A percentile compares a stretch with the other conserved stretches of the same genome.
phyloP scores from a whole-genome alignment of 1,140 invertebrate genomes.

The Tetranychus cinnabarinus region DNA sequence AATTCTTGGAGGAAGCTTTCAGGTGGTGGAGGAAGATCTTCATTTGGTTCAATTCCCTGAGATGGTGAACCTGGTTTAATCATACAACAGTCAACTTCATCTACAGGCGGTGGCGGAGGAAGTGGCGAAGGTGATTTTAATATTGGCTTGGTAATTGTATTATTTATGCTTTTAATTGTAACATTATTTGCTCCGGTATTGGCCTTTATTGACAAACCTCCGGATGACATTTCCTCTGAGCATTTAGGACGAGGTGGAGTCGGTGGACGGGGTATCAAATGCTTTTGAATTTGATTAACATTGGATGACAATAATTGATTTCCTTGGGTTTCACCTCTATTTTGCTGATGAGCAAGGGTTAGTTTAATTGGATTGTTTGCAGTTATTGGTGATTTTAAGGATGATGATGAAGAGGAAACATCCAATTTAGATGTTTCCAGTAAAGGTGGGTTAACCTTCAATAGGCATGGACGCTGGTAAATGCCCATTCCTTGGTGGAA shows the following conservation, averaged over 20 bases:
- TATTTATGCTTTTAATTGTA: neutral
- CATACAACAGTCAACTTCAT: neutral
- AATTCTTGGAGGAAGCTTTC: neutral
- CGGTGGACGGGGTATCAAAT: neutral
- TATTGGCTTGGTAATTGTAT: neutral
- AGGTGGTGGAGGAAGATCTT: neutral
- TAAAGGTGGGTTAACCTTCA: conserved; percentile 9
- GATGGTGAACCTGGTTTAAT: neutral
- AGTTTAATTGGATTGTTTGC: no score
- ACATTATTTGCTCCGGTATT: no score
- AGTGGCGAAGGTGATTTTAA: neutral
- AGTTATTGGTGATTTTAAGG: no score
- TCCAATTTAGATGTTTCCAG: neutral
- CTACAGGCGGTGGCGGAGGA: neutral
- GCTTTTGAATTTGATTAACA: neutral
- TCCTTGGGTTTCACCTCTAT: no score
- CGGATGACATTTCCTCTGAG: no score
- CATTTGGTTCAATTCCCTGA: neutral
- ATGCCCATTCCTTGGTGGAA: conserved; percentile 7
- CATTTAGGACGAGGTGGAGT: neutral
- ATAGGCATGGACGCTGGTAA: conserved; percentile 1
- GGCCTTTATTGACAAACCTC: no score
- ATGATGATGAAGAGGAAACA: no score
- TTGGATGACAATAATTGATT: neutral
- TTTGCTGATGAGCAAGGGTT: no score